A percentile compares a stretch with the other conserved stretches of the same genome.
phyloP scores from a whole-genome alignment of 1,140 invertebrate species.

The Holotrichia oblita region DNA sequence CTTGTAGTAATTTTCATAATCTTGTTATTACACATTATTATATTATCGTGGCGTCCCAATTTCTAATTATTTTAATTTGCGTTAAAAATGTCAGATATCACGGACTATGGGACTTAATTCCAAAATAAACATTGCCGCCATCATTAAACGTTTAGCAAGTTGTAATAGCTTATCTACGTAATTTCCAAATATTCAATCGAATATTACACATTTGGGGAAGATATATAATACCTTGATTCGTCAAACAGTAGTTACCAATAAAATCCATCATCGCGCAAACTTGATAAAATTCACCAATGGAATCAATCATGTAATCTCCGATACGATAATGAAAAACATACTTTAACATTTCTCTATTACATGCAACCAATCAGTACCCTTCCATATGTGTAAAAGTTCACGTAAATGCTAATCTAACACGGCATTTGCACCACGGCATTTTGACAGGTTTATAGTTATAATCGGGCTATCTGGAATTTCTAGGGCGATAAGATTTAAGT shows the following conservation, averaged over 20 bases:
- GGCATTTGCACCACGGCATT: constrained; percentile 37
- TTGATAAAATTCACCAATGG: constrained; percentile 26
- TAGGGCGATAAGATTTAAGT: constrained; percentile 42
- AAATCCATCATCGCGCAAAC: neutral
- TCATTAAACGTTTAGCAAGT: neutral
- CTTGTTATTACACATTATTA: too few relatives aligned
- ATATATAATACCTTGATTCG: neutral
- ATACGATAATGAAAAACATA: neutral
- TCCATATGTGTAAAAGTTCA: constrained; percentile 11
- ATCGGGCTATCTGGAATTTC: constrained; percentile 43
- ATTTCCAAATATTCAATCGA: constrained; percentile 1
- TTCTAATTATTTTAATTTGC: too few relatives aligned
- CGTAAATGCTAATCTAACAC: constrained; percentile 33
- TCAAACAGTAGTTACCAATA: constrained; percentile 18
- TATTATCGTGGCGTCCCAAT: too few relatives aligned
- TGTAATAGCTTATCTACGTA: neutral
- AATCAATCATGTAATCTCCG: constrained; percentile 25
- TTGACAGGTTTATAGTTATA: constrained; percentile 43
- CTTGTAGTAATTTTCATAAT: too few relatives aligned
- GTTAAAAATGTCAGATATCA: neutral
- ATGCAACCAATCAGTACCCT: constrained; percentile 23
- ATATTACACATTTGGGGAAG: neutral
- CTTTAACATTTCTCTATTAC: constrained; percentile 18
- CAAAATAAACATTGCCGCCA: neutral
- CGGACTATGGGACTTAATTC: neutral